Base-by-base conservation (phyloP, 2,888 invertebrate genomes). In the Brachypterus glaber region DNA sequence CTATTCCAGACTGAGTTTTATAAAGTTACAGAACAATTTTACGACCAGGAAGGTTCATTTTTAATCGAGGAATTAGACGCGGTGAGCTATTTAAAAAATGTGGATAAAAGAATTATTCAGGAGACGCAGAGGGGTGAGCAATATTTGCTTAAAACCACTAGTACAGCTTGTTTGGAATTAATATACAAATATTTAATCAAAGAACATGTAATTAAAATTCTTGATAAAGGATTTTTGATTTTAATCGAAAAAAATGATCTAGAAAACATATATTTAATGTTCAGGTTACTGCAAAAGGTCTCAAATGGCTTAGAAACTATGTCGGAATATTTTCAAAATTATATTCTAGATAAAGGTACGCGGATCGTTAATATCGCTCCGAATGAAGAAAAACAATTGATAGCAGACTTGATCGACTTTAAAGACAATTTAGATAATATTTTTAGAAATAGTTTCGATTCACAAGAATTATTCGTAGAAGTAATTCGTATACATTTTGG, bases 371-470 rank as follows among this genome's bases (percentile, higher is more conserved):
- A 90, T 57, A 44, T 37, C 15, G 89, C 95, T 67, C 83, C 88
- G 0, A 90, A 92, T 57, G 89, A 93, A 56, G 96, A 98, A 62
- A 90, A 87, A 67, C 50, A 44, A 17, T 89, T 98, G 88, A 96
- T 98, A 21, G 85, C 86, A 52, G 90, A 92, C 59, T 70, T 98
- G 43, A 70, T 98, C 41, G 87, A 92, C 54, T 95, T 97, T 66
- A 98, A 98, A 66, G 91, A 93, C 58, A 88, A 88, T 69, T 76
- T 95, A 70, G 96, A 97, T 69, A 77, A 83, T 52, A 84, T 96
- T 51, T 89, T 95, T 17, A 72, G 65, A 44, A 75, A 74, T 3
- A 95, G 95, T 68, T 97, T 97, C 69, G 79, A 81, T 58, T 77
- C 77, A 53, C 88, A 92, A 63, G 87, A 89, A 55, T 38, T 41